Conservation (phyloP, 2,888 invertebrate species). For the Leucoptera coffeella region DNA sequence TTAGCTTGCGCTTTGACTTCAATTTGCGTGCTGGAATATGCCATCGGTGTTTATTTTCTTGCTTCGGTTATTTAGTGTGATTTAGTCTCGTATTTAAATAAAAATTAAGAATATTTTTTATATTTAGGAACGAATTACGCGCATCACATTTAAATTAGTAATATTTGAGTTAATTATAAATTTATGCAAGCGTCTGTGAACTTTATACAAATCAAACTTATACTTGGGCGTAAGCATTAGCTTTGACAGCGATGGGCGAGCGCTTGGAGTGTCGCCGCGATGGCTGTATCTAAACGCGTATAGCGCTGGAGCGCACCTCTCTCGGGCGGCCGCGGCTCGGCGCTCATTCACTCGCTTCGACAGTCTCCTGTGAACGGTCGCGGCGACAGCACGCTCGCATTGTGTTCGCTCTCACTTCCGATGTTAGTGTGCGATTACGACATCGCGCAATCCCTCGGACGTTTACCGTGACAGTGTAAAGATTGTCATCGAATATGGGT, state of each 20-base stretch:
- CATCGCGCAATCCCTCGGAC: constrained; percentile 32
- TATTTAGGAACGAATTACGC: too few species aligned
- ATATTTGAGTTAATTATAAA: too few species aligned
- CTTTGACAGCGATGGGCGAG: constrained; percentile 19
- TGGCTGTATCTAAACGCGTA: constrained; percentile 9
- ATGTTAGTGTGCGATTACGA: constrained; percentile 50
- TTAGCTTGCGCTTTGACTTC: too few species aligned
- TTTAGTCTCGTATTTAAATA: too few species aligned
- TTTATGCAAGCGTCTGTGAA: too few species aligned
- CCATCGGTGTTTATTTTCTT: too few species aligned
- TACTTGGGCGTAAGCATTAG: too few species aligned
- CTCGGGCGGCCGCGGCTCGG: not conserved
- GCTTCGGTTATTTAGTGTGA: too few species aligned
- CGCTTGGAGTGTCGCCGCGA: constrained; percentile 26
- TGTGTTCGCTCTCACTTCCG: constrained; percentile 29
- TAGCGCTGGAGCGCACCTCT: not conserved
- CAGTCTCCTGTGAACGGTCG: constrained; percentile 33
- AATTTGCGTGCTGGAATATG: too few species aligned
- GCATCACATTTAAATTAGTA: too few species aligned
- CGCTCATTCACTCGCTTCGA: not conserved
- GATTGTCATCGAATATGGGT: constrained; percentile 59
- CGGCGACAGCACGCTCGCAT: constrained; percentile 31
- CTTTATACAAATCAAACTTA: too few species aligned
- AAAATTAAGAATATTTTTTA: too few species aligned
- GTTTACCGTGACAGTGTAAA: constrained; percentile 46